Evolutionary conservation across 2,113 vertebrate genomes (phyloP), one percentile per base, ranked within the genome.

Genomic region (Gorsachius goisagi): DNA sequence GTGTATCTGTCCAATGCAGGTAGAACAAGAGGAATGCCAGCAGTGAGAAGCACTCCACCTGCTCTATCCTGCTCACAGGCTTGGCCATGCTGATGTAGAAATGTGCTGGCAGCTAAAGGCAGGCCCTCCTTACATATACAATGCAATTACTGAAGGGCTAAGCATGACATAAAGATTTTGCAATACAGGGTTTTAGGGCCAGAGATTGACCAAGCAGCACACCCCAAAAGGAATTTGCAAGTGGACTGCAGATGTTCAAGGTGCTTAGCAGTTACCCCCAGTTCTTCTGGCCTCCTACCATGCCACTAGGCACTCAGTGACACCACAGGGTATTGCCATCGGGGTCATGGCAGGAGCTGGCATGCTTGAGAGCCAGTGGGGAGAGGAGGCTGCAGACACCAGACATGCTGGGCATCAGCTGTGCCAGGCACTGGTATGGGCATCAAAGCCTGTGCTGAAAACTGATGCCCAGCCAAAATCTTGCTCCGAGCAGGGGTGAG

Each of bases 401-500:
- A 1, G 52, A 66, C n/a, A 55, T 0, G 3, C 35, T 26, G n/a
- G 23, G 28, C 33, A 52, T 49, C 68, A 47, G 53, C 47, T 45
- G 20, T 0, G 2, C 39, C 2, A 7, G 26, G 30, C 39, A 15
- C 30, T 28, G 35, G 44, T 41, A 41, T 1, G 1, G 56, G 33
- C 32, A 68, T 26, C 73, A 53, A 79, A 88, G 41, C 15, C 37
- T 63, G 44, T 50, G 62, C 35, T 58, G 24, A 56, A 62, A 79
- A 19, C 30, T 35, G 21, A 62, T 1, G 7, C 28, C 11, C 32
- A 50, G 55, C 35, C 55, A 64, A 78, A 56, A 84, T 15, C 41
- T 63, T 37, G 24, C 26, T 53, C 33, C 0, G 0, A 63, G 55
- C 52, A 79, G 18, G 35, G 32, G 27, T 0, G 1, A 77, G 33